Evolutionary conservation across 2,797 vertebrate species (phyloP).

Genomic region (Carcharodon carcharias): DNA sequence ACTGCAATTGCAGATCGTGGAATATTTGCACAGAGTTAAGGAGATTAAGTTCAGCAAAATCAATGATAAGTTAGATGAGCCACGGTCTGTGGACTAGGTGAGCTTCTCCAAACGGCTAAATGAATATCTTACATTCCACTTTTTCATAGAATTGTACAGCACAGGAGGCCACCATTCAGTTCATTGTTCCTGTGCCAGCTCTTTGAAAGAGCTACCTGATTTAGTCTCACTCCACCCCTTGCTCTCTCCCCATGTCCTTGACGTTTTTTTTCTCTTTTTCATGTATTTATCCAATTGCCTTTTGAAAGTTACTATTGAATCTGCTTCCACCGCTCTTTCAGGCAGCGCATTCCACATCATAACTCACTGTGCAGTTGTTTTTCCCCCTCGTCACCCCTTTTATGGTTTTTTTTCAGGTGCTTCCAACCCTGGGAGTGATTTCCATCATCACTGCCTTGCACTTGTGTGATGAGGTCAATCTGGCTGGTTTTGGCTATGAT

Average conservation of each 20-base stretch:
- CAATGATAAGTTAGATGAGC: not conserved
- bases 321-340: not conserved
- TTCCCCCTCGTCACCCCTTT: not conserved
- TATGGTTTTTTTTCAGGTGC: slow-evolving; percentile 11
- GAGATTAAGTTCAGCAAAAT: not conserved
- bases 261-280: not conserved
- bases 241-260: not conserved
- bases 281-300: not conserved
- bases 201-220: not conserved
- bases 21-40: too few relatives aligned
- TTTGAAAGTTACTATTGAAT: not conserved
- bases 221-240: not conserved
- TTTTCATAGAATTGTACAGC: not conserved
- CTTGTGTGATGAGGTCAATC: slow-evolving; percentile 68
- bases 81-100: not conserved
- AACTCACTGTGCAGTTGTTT: not conserved
- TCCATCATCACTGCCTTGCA: slow-evolving; percentile 65
- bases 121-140: not conserved
- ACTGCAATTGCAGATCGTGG: not conserved
- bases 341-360: not conserved
- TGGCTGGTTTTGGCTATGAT: slow-evolving; percentile 69
- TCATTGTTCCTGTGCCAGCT: not conserved
- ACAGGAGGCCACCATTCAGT: not conserved
- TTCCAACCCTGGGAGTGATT: slow-evolving; percentile 62
- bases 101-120: not conserved